Evolutionary conservation across 2,888 invertebrate genomes (phyloP), one percentile per base, ranked within the genome.

Genomic region (Dugesia japonica): DNA sequence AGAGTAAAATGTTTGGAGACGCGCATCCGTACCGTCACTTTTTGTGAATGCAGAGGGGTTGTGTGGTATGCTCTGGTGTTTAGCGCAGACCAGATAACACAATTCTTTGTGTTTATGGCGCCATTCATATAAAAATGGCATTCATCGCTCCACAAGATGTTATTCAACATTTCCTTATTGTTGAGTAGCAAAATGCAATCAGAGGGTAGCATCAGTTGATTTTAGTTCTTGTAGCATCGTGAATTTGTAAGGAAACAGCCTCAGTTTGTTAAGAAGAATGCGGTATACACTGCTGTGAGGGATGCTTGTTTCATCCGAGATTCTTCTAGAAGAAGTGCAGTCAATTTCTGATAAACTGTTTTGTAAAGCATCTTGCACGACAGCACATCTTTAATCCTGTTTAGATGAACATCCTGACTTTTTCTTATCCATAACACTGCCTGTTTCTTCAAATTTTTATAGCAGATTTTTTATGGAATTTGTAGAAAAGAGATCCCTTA

Each of bases 41-140:
- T 42, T 42, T 42, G 13, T 42, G 42, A 42, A 42, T 42, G 42
- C 13, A 42, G 42, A 42, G 42, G 42, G 42, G n/a, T 13, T 13
- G 42, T 13, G n/a, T n/a, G 42, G n/a, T 71, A 71, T 1, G 71
- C 7, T 15, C 71, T 71, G 1, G 71, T 1, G 71, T 71, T 71
- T 1, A 9, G 23, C 23, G 1, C 7, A 20, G 71, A 71, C 71
- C 71, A 71, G 26, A 15, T 71, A 15, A 71, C 71, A 71, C 71
- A 71, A 71, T 71, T 71, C 71, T 71, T n/a, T n/a, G n/a, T n/a
- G n/a, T n/a, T n/a, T n/a, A n/a, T 42, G 13, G 42, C 42, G n/a
- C 42, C 42, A 42, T 42, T 71, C 71, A 71, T 23, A 4, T 71
- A 71, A 71, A 71, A 71, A 71, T 71, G 17, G 71, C 71, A 71